Evolutionary conservation across 2,888 invertebrate species (phyloP), one percentile per base, ranked within the genome.

Genomic region (Diaperis boleti): DNA sequence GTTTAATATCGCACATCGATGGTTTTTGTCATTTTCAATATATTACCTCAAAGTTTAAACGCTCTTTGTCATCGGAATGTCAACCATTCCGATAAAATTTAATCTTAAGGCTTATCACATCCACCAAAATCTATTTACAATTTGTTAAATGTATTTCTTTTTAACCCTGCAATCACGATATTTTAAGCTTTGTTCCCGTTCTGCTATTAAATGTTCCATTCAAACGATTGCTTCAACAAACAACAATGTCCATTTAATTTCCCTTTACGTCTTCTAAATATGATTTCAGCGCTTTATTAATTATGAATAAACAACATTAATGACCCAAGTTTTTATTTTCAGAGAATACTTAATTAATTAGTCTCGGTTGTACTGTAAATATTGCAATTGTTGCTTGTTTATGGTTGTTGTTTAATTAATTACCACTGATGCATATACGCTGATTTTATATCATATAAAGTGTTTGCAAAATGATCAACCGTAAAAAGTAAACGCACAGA

Each of bases 21-120:
- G 64, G 45, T 61, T 61, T 37, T 64, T 50, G 56, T 60, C 56
- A 64, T 55, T 61, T 64, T 64, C 55, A 64, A 60, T 64, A 64
- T 64, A 45, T 64, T 52, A 44, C 62, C 41, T 62, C 44, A 57
- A 62, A 62, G 33, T 49, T 49, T 55, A 20, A 11, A 61, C 31
- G 39, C 2, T 39, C 41, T 35, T 13, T 54, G 26, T 39, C 33
- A 39, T 45, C 15, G 33, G 61, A 62, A 62, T 55, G 35, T 55
- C 31, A 41, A 62, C 42, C 44, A 60, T 60, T 52, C 41, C 44
- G 5, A 8, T 13, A 11, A 37, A 49, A 57, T 59, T 59, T 59
- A 50, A 59, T 59, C 41, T 59, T n/a, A n/a, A n/a, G n/a, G n/a
- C n/a, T n/a, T n/a, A n/a, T n/a, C n/a, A n/a, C n/a, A n/a, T n/a